Conservation (phyloP, 2,888 invertebrate species). For the Itoplectis maculator region DNA sequence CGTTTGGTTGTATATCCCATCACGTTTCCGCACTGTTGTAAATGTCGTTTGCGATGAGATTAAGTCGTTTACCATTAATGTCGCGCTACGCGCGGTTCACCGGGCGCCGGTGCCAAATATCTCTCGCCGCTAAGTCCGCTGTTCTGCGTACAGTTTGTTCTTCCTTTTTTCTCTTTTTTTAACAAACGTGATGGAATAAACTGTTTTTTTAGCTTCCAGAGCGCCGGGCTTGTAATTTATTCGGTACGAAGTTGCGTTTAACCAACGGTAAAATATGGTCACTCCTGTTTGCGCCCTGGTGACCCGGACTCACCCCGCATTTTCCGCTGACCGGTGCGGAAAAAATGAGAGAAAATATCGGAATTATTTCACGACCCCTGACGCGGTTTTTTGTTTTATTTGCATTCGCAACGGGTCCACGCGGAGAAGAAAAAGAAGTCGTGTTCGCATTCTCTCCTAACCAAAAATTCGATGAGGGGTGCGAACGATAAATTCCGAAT, state of each 20-base stretch:
- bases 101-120: slow-evolving; percentile 17
- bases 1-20: slow-evolving; percentile 51
- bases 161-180: too few relatives aligned
- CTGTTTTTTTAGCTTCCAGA: not conserved
- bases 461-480: not conserved
- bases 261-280: too few relatives aligned
- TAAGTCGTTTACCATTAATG: slow-evolving; percentile 74
- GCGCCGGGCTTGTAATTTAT: too few relatives aligned
- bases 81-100: slow-evolving; percentile 15
- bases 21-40: slow-evolving; percentile 71
- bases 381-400: too few relatives aligned
- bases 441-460: not conserved
- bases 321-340: too few relatives aligned
- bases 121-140: slow-evolving; percentile 16
- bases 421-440: too few relatives aligned
- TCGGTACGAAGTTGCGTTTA: too few relatives aligned
- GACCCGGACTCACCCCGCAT: too few relatives aligned
- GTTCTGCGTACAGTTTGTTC: not conserved
- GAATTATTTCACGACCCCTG: too few relatives aligned
- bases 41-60: slow-evolving; percentile 72
- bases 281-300: too few relatives aligned
- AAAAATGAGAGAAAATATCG: too few relatives aligned
- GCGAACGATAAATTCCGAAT: not conserved
- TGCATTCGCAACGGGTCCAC: too few relatives aligned
- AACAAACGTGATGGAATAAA: not conserved